Conservation (phyloP, 2,113 vertebrate genomes). For the Zosterops lateralis region DNA sequence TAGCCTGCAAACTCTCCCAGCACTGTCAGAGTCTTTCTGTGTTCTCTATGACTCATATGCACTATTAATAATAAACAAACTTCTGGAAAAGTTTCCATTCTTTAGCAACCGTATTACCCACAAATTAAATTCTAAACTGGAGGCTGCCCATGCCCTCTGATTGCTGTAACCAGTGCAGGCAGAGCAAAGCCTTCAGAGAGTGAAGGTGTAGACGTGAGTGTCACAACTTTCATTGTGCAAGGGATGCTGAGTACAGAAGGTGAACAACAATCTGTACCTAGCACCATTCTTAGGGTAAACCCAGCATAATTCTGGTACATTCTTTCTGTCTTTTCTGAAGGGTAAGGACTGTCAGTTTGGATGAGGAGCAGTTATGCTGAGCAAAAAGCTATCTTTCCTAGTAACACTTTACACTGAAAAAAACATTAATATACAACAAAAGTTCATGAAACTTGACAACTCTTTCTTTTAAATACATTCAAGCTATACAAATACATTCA, state of each 20-base stretch:
- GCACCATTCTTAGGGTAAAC: neutral
- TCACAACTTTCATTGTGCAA: fast-evolving
- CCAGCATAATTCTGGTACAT: neutral
- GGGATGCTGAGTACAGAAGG: neutral
- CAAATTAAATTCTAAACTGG: neutral
- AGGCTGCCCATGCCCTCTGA: neutral
- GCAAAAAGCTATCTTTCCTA: neutral
- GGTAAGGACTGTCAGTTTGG: neutral
- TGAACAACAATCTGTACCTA: fast-evolving
- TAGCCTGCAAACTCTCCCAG: neutral
- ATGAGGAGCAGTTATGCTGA: neutral
- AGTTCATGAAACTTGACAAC: neutral
- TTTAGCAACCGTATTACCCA: neutral
- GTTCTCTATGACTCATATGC: neutral
- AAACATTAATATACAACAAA: neutral
- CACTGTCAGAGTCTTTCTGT: neutral
- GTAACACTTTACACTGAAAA: neutral
- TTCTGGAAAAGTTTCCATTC: neutral
- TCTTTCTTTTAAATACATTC: neutral
- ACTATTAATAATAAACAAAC: neutral
- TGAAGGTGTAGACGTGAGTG: fast-evolving
- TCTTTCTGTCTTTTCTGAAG: neutral
- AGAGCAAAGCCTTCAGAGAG: neutral
- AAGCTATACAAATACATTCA: neutral
- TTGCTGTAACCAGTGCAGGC: neutral